These are phyloP conservation scores for Sminthurides aquaticus DNA, from an alignment of 2,888 invertebrate species.

Conservation along the genomic window DNA sequence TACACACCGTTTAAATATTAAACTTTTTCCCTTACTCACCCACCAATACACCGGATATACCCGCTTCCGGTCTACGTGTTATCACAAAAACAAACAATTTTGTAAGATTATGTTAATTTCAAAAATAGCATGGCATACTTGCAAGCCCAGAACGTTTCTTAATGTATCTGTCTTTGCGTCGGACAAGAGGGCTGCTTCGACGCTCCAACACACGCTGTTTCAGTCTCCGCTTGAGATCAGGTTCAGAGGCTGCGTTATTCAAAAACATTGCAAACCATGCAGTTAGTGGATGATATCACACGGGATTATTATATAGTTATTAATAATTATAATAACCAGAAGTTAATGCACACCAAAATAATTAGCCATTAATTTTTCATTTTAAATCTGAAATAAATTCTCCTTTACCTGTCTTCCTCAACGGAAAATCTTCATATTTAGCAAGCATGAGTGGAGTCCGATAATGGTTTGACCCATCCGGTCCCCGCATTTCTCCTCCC, in stretches of 20 bases:
- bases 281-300: conserved; percentile 21
- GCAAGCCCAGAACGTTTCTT: conserved; percentile 63
- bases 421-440: conserved; percentile 73
- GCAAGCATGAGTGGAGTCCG: conserved; percentile 49
- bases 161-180: conserved; percentile 68
- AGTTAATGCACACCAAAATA: no score
- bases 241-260: conserved; percentile 73
- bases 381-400: no score
- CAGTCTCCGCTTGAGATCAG: conserved; percentile 87
- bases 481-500: conserved; percentile 34
- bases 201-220: conserved; percentile 93
- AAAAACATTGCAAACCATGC: conserved; percentile 1
- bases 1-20: background rate
- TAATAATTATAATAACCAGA: background rate
- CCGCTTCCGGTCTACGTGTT: no score
- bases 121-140: conserved; percentile 48
- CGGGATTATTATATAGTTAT: background rate
- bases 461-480: conserved; percentile 48
- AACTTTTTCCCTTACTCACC: background rate
- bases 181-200: conserved; percentile 81
- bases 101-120: background rate
- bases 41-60: background rate
- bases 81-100: no score
- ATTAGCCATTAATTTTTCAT: no score
- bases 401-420: conserved; percentile 94